A percentile compares a stretch with the other conserved stretches of the same genome.
These are phyloP conservation scores for Sciaenops ocellatus DNA, from an alignment of 2,797 vertebrate genomes.

Conservation along the genomic window DNA sequence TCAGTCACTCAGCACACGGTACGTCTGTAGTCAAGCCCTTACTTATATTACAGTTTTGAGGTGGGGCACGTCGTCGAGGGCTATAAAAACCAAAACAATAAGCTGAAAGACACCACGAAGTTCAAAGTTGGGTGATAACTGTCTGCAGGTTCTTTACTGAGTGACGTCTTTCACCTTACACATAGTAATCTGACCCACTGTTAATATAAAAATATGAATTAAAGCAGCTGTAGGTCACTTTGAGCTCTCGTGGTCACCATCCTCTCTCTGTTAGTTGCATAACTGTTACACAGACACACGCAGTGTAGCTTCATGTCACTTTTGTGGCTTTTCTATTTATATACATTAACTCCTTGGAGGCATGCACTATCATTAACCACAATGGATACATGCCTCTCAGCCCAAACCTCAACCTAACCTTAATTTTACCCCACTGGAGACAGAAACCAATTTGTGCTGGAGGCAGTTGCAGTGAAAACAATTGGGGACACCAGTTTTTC, in stretches of 20 bases:
- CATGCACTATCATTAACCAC: neutral
- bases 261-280: neutral
- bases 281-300: neutral
- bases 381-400: conserved; percentile 15
- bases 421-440: conserved; percentile 14
- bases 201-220: neutral
- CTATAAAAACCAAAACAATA: neutral
- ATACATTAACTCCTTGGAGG: neutral
- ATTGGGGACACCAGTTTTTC: conserved; percentile 17
- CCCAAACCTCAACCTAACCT: conserved; percentile 16
- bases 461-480: conserved; percentile 30
- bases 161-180: neutral
- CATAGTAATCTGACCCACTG: no score
- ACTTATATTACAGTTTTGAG: neutral
- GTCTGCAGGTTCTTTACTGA: neutral
- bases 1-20: neutral
- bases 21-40: neutral
- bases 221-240: neutral
- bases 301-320: neutral
- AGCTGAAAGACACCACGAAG: neutral
- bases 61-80: neutral
- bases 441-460: conserved; percentile 40
- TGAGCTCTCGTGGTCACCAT: neutral
- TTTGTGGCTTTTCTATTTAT: conserved; percentile 13
- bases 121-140: neutral